Evolutionary conservation across 2,113 vertebrate genomes (phyloP), one percentile per base, ranked within the genome.

Genomic region (Callipepla californica): DNA sequence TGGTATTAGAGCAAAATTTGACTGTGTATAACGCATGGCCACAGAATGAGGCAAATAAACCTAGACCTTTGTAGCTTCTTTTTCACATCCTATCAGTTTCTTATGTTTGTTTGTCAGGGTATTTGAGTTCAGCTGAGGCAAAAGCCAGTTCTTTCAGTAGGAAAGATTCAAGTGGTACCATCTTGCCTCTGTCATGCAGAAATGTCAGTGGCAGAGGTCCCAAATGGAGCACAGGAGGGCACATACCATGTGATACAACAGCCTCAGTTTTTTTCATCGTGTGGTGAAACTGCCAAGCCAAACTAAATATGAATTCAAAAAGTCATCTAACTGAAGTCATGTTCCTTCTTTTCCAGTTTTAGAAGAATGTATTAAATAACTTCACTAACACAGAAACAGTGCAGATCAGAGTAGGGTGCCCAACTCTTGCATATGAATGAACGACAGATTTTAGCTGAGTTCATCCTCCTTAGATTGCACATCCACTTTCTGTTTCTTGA

Each of bases 301-400:
- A 78, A 75, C 28, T 53, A 72, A 78, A 72, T 19, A 66, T 36
- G 84, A 95, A 95, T 55, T 34, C 12, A 80, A 22, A 85, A 68
- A 28, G 25, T 61, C 74, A 93, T 55, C 50, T 94, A 48, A 66
- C 25, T 62, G 72, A 94, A 96, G 89, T 70, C 58, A 58, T 36
- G 32, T 59, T 90, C 32, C 63, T 94, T 91, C 40, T 96, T 88
- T 82, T 91, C 70, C 57, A 84, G 79, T 76, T 91, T 87, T 47
- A 63, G 74, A 95, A 67, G 68, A 48, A 94, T 79, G 19, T 58
- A 77, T 76, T 80, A 87, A 77, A 47, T 50, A 51, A 75, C 8
- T 59, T 73, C 51, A 61, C 22, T 75, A 10, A 74, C 38, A 58
- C 26, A 38, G 40, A 63, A 34, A 59, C 26, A 63, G 53, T 62